Evolutionary conservation across 2,888 invertebrate genomes (phyloP), one percentile per base, ranked within the genome.

Genomic region (Spilarctia lutea): DNA sequence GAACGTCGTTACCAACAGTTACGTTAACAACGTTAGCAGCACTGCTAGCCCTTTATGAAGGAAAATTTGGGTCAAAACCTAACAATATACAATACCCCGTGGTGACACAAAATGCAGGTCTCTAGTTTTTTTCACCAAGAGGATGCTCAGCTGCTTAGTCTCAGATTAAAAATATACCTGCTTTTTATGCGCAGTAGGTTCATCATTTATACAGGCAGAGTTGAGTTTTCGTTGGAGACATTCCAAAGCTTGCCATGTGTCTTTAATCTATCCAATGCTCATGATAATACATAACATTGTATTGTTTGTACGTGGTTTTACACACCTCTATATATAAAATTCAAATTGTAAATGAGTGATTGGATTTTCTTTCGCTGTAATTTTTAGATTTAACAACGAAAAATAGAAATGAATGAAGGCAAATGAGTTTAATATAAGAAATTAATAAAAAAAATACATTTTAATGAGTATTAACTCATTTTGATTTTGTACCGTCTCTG

Each of bases 221-320:
- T 30, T 67, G 75, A 85, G 77, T 80, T 71, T 73, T 71, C 71
- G 75, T 72, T 85, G 84, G 84, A 81, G 73, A 75, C 66, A 73
- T 78, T 81, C 83, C 85, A 85, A 85, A 65, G 70, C 63, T 20
- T 33, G 70, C 70, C 67, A 52, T 75, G 68, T 75, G 73, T 77
- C 65, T 75, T 76, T 78, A 73, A 67, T 27, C 68, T 33, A 33
- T 39, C 72, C 66, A 77, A 72, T 70, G 69, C 30, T 70, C 20
- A 56, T 71, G 73, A 74, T 42, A 77, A 70, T 71, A 82, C 35
- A 71, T 18, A 60, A 72, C 20, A 52, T 71, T 70, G 69, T 67
- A 65, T 65, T 72, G 35, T 76, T 60, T 73, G 68, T 63, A 65
- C 70, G 60, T 66, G 20, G n/a, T 27, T 63, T 18, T 16, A 16